Evolutionary conservation across 2,113 vertebrate species (phyloP).

Genomic region (Calypte anna): DNA sequence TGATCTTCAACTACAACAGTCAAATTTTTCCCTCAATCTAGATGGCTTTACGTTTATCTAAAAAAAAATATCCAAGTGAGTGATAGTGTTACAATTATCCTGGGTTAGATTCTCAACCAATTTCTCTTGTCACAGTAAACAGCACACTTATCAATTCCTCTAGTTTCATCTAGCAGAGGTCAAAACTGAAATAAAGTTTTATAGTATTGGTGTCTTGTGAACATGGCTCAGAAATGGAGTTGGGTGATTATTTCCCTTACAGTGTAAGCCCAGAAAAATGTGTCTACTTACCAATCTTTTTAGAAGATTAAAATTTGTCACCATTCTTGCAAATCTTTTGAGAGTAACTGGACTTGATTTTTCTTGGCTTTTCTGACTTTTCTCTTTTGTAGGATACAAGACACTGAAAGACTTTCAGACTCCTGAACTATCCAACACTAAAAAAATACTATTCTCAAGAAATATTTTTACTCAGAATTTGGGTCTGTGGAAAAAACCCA

Average conservation of each 20-base stretch:
- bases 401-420: neutral
- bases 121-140: neutral
- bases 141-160: neutral
- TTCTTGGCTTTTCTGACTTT: neutral
- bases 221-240: neutral
- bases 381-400: neutral
- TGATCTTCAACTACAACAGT: neutral
- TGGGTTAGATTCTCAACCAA: neutral
- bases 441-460: neutral
- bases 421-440: neutral
- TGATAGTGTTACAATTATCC: neutral
- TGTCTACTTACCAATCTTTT: neutral
- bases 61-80: neutral
- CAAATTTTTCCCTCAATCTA: constrained; percentile 5
- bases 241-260: neutral
- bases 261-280: neutral
- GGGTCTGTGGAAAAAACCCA: neutral
- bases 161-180: neutral
- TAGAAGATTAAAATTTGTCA: neutral
- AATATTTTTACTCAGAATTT: neutral
- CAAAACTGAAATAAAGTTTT: neutral
- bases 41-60: constrained; percentile 35
- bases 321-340: neutral
- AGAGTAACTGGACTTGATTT: neutral
- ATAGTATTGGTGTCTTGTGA: neutral